Conservation (phyloP, 1,140 invertebrate species). For the Calosoma granatense region DNA sequence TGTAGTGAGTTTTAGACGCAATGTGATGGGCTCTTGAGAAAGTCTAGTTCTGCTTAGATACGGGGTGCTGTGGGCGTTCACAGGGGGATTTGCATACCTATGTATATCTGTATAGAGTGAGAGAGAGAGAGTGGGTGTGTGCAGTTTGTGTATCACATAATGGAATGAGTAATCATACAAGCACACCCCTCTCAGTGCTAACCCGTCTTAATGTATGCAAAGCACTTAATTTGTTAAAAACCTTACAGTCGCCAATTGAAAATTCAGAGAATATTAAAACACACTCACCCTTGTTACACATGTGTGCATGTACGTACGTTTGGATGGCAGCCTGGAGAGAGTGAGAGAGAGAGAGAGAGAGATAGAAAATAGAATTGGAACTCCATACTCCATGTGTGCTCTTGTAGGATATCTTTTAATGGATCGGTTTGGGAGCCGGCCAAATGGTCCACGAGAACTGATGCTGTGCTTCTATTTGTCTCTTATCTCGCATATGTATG, state of each 20-base stretch:
- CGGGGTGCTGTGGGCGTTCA: too few species aligned
- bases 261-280: neutral
- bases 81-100: too few species aligned
- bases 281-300: neutral
- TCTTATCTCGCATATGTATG: neutral
- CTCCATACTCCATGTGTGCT: neutral
- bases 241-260: neutral
- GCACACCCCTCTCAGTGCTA: neutral
- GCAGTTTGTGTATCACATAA: slow-evolving; percentile 5
- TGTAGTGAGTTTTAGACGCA: too few species aligned
- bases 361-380: too few species aligned
- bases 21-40: too few species aligned
- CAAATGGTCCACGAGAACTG: neutral
- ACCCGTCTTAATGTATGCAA: slow-evolving; percentile 2
- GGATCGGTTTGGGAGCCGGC: neutral
- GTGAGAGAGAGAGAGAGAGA: too few species aligned
- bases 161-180: slow-evolving; percentile 1
- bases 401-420: neutral
- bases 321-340: neutral
- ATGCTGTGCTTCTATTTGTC: too few species aligned
- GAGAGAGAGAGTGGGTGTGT: too few species aligned
- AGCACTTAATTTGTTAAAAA: slow-evolving; percentile 4
- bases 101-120: neutral
- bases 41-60: too few species aligned
- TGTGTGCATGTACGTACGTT: too few species aligned